A percentile compares a stretch with the other conserved stretches of the same genome.
Evolutionary conservation across 1,140 invertebrate species (phyloP).

Genomic region (Saccostrea cuccullata): DNA sequence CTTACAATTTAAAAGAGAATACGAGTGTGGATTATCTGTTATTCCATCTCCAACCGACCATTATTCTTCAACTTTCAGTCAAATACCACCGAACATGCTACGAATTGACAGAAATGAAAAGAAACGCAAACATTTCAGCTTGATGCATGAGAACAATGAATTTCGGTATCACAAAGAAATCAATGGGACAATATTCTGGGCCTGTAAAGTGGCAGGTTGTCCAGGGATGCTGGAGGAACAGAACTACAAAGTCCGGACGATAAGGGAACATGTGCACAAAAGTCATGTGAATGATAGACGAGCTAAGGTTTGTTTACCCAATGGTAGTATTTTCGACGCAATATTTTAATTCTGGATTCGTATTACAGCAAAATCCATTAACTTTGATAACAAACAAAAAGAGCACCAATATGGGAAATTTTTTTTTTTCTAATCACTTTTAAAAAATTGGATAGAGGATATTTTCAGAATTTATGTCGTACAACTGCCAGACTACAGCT

Average conservation of each 20-base stretch:
- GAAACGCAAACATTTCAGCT: slow-evolving; percentile 21
- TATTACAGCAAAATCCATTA: no score
- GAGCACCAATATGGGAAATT: no score
- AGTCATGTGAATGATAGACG: neutral
- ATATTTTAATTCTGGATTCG: no score
- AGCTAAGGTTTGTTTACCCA: neutral
- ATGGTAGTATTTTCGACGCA: no score
- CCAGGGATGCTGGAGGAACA: neutral
- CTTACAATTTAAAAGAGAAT: neutral
- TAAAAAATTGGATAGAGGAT: no score
- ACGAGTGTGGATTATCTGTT: neutral
- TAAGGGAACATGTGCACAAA: neutral
- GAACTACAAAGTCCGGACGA: neutral
- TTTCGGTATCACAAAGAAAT: neutral
- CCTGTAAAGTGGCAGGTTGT: neutral
- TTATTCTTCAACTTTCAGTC: neutral
- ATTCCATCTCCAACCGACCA: neutral
- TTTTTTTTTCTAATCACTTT: no score
- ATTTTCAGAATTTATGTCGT: no score
- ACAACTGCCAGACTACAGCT: no score
- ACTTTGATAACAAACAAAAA: no score
- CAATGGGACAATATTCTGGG: neutral
- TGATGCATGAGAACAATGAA: neutral
- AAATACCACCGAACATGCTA: neutral
- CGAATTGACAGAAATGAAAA: slow-evolving; percentile 15